Evolutionary conservation across 2,888 invertebrate genomes (phyloP).

Genomic region (Notodonta ziczac): DNA sequence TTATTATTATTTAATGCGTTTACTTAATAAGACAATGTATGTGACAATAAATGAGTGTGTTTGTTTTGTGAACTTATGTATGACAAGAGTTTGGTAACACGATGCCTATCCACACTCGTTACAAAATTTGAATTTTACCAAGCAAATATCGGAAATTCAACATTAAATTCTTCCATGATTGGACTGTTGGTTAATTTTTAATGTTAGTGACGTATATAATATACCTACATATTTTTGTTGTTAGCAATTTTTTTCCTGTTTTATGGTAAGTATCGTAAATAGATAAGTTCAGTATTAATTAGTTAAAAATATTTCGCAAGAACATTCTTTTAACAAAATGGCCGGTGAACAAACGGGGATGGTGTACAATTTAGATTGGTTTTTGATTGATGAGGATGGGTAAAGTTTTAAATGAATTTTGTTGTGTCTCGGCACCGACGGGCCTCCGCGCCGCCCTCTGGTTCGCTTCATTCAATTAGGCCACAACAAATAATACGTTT

Average conservation of each 20-base stretch:
- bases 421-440: conserved; percentile 34
- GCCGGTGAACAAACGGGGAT: conserved; percentile 53
- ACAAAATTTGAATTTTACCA: too few relatives aligned
- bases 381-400: conserved; percentile 75
- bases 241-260: background rate
- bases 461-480: conserved; percentile 47
- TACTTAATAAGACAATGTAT: too few relatives aligned
- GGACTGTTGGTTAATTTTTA: too few relatives aligned
- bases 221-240: background rate
- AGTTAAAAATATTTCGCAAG: background rate
- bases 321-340: conserved; percentile 44
- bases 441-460: conserved; percentile 14
- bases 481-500: conserved; percentile 45
- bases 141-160: too few relatives aligned
- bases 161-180: too few relatives aligned
- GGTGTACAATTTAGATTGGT: conserved; percentile 74
- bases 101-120: too few relatives aligned
- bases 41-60: too few relatives aligned
- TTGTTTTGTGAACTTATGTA: too few relatives aligned
- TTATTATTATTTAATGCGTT: too few relatives aligned
- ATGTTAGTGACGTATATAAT: too few relatives aligned
- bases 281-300: background rate
- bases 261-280: background rate
- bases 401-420: conserved; percentile 73
- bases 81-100: too few relatives aligned